Base-by-base conservation (phyloP, 2,888 invertebrate genomes). In the Suillia variegata region DNA sequence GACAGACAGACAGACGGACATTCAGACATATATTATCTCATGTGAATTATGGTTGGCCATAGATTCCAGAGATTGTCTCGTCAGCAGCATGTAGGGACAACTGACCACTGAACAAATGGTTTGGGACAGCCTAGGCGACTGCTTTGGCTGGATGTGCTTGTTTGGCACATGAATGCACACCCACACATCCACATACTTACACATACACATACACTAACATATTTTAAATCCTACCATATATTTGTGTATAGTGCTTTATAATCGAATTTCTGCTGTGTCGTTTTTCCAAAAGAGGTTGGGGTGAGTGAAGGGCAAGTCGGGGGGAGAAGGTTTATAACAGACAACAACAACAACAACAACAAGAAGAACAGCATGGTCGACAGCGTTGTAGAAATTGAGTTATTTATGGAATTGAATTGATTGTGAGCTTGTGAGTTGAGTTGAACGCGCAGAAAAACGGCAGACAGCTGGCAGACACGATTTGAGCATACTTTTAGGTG, bases 21-120 rank as follows among this genome's bases (percentile, higher is more conserved):
- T 65, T 66, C 73, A 67, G 67, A 73, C 70, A 72, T 73, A 74
- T 73, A 73, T 74, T 75, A 75, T 73, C 75, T 73, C 75, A 62
- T 63, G 75, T 73, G 73, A 73, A 75, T 75, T 73, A 73, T 75
- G 72, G 75, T 64, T 63, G 65, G 63, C 67, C 69, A 70, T 71
- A 70, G 71, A 68, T 20, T 31, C 49, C 50, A 56, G 34, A 56
- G 38, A 49, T 56, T 50, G 50, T 56, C 24, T 56, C 20, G 38
- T 49, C 56, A 33, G 22, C 54, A 49, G 42, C 54, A 54, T 54
- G 20, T 45, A 13, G 6, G n/a, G 38, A 3, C 12, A n/a, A 4
- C 38, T 13, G 38, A n/a, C 4, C n/a, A n/a, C 15, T 38, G 38
- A 38, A 38, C 15, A n/a, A 3, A n/a, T n/a, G n/a, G n/a, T n/a